Evolutionary conservation across 2,888 invertebrate genomes (phyloP), one percentile per base, ranked within the genome.

Genomic region (Allolobophora icterica): DNA sequence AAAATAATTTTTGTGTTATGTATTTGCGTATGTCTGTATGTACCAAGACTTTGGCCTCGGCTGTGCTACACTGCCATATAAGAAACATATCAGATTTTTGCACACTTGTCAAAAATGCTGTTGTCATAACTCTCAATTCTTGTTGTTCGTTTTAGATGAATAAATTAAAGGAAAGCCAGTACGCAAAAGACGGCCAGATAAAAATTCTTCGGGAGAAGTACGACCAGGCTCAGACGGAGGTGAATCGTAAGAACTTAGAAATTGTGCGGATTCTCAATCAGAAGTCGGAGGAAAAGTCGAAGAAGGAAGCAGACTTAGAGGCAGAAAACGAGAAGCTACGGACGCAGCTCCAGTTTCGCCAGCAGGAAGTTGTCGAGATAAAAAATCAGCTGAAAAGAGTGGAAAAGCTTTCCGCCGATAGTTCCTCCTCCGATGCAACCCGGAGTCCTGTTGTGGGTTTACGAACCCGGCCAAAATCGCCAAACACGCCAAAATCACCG

Each of bases 161-260:
- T 19, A 87, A 87, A 87, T 35, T 87, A 34, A 87, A 87, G 34
- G 87, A 87, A 38, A 87, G 19, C 34, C 87, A 87, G 87, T 87
- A 35, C 19, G 38, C 87, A 87, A 87, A 87, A 8, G 87, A 87
- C 24, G 87, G 87, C 24, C 35, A 87, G 87, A 87, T 87, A 17
- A 87, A 87, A 35, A 87, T 87, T 24, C 87, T 87, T 6, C 35
- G 87, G 13, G 35, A 87, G 38, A 87, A 87, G 87, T 87, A 38
- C 87, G 87, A 87, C 87, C 35, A 87, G 24, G 34, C 87, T 4
- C 35, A 87, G 87, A 87, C 87, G 34, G 87, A 87, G 34, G 11
- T 87, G 87, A 87, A 87, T 24, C 34, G 87, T 19, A 87, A 87
- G 38, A 87, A 87, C 30, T 17, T 87, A 19, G 87, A 87, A 38